Evolutionary conservation across 2,797 vertebrate species (phyloP), one percentile per base, ranked within the genome.

Genomic region (Arvicola amphibius): DNA sequence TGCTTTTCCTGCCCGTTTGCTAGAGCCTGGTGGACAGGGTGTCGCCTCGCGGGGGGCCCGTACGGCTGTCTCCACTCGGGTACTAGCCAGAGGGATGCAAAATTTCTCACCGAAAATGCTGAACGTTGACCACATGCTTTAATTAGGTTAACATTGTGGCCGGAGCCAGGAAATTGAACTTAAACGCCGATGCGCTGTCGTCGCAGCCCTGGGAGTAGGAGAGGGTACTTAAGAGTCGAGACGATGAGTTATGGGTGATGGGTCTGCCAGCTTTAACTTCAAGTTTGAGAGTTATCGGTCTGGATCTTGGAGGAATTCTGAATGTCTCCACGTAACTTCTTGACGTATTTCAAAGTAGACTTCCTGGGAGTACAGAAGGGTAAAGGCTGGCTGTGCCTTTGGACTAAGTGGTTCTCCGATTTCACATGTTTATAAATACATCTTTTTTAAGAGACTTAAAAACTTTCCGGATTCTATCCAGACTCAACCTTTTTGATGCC

Each of bases 101-200:
- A 98, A 95, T 95, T 90, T 93, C 96, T 77, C 96, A 77, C 97
- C 86, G 96, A 90, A 97, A 97, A 95, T 95, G 95, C 91, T 91
- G 27, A 74, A 48, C 81, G 88, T 56, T 89, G 97, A 97, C 96
- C 97, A 85, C 95, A 91, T 96, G 97, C 94, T 94, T 94, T 94
- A 27, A 81, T 79, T 88, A 84, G 90, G 96, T 71, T 95, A 90
- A 96, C 95, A 76, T 97, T 93, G 97, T 12, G 93, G 94, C 93
- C 85, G 74, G 90, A 97, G 97, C 91, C 96, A 43, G 37, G 95
- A 97, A 97, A 97, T 95, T 97, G 95, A 87, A 98, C 98, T 97
- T 97, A 96, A 94, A 98, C 95, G 97, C 88, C 92, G 97, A 96
- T 96, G 92, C 69, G 76, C 97, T 96, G 96, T 97, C 79, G 83